Conservation (phyloP, 2,113 vertebrate genomes). For the Suricata suricatta region DNA sequence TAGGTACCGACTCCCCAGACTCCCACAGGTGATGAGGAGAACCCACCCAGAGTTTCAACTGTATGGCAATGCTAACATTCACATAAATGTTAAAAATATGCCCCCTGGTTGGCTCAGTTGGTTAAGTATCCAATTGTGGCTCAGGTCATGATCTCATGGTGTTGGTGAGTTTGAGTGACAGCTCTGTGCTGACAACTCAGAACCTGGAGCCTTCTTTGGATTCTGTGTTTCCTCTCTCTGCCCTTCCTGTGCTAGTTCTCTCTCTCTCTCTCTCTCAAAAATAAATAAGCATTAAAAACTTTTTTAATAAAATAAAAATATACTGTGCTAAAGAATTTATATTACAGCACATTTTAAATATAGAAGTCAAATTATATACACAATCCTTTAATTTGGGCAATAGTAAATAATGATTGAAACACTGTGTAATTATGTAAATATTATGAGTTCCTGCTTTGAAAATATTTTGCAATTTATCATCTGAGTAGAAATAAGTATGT, state of each 20-base stretch:
- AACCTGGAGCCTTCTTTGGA: too few relatives aligned
- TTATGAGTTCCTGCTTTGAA: not conserved
- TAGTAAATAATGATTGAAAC: not conserved
- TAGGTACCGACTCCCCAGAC: not conserved
- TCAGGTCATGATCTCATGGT: too few relatives aligned
- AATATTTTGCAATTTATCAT: not conserved
- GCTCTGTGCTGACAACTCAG: too few relatives aligned
- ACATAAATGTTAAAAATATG: not conserved
- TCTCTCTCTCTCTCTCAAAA: too few relatives aligned
- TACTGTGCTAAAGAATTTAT: not conserved
- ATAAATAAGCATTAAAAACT: too few relatives aligned
- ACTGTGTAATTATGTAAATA: not conserved
- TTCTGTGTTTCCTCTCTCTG: too few relatives aligned
- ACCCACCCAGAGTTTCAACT: not conserved
- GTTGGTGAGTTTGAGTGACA: too few relatives aligned
- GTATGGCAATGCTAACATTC: not conserved
- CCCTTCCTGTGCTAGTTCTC: too few relatives aligned
- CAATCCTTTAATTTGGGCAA: not conserved
- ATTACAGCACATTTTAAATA: not conserved
- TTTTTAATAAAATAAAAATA: not conserved
- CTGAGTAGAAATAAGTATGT: not conserved
- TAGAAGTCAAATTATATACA: not conserved
- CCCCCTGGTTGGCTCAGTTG: too few relatives aligned
- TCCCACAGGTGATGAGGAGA: not conserved
- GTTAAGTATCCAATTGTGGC: too few relatives aligned